Percentiles rank a stretch among this genome's conserved stretches.
Conservation (phyloP, 2,888 invertebrate species). For the Venustoraphidia nigricollis region DNA sequence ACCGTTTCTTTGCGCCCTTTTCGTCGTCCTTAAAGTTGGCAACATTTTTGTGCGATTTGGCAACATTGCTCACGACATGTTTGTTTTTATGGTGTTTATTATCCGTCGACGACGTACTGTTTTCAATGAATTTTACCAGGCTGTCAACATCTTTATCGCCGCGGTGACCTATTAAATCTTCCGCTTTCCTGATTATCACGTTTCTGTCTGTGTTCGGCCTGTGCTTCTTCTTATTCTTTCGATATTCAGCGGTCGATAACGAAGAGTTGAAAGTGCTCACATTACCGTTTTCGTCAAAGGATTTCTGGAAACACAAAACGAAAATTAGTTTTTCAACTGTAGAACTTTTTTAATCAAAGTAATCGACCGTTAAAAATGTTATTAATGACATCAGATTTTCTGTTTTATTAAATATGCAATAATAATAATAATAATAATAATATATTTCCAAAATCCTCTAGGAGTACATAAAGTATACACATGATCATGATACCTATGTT, state of each 20-base stretch:
- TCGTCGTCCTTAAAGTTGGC: conserved; percentile 15
- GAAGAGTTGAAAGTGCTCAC: conserved; percentile 35
- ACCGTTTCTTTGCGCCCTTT: conserved; percentile 27
- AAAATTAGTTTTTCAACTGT: conserved; percentile 17
- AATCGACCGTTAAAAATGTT: too few relatives aligned
- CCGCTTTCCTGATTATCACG: conserved; percentile 25
- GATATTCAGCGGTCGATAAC: conserved; percentile 28
- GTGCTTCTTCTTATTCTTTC: conserved; percentile 42
- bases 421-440: too few relatives aligned
- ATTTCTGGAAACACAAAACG: conserved; percentile 34
- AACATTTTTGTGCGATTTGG: conserved; percentile 9
- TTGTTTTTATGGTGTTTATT: conserved; percentile 20
- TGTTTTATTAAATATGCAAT: too few relatives aligned
- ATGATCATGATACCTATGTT: too few relatives aligned
- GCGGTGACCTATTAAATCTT: conserved; percentile 51
- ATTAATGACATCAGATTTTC: too few relatives aligned
- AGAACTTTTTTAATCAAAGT: conserved; percentile 6
- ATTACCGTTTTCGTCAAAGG: conserved; percentile 69
- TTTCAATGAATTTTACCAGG: conserved; percentile 64
- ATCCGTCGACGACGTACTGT: conserved; percentile 27
- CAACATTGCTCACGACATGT: conserved; percentile 19
- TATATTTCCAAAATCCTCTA: too few relatives aligned
- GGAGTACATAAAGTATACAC: too few relatives aligned
- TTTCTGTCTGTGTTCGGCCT: conserved; percentile 31
- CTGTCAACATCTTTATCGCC: conserved; percentile 63